Evolutionary conservation across 2,888 invertebrate species (phyloP).

Genomic region (Trichopoda pennipes): DNA sequence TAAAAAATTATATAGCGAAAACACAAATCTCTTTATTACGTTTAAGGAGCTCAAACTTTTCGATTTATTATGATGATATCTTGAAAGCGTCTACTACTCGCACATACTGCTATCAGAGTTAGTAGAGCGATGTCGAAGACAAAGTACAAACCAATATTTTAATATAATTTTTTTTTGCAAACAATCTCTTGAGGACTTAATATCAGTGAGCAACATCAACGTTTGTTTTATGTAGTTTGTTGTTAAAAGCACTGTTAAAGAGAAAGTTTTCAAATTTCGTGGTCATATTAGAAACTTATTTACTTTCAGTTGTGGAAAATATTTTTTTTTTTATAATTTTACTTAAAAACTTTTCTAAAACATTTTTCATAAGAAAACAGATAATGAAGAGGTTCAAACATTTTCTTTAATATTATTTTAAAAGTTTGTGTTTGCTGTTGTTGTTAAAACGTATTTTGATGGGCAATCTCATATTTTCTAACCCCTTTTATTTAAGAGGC

Average conservation of each 20-base stretch:
- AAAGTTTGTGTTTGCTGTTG: conserved; percentile 45
- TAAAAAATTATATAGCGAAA: too few species aligned
- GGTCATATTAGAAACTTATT: conserved; percentile 41
- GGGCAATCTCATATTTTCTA: background rate
- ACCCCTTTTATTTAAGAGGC: conserved; percentile 2
- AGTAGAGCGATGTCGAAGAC: background rate
- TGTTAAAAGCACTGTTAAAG: background rate
- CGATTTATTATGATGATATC: too few species aligned
- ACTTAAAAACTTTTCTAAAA: conserved; percentile 17
- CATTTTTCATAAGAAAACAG: conserved; percentile 9
- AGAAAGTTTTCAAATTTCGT: conserved; percentile 10
- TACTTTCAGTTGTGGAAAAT: conserved; percentile 35
- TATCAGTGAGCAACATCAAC: too few species aligned
- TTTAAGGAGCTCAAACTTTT: too few species aligned
- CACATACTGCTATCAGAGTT: background rate
- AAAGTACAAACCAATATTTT: background rate
- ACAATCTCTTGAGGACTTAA: background rate
- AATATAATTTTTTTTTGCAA: background rate
- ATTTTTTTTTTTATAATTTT: conserved; percentile 1
- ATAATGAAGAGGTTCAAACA: conserved; percentile 13
- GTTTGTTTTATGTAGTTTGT: background rate
- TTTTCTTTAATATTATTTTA: background rate
- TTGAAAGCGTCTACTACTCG: too few species aligned
- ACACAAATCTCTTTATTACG: too few species aligned
- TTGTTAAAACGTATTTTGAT: background rate